Evolutionary conservation across 2,797 vertebrate species (phyloP).

Genomic region (Dendrocincla fuliginosa): DNA sequence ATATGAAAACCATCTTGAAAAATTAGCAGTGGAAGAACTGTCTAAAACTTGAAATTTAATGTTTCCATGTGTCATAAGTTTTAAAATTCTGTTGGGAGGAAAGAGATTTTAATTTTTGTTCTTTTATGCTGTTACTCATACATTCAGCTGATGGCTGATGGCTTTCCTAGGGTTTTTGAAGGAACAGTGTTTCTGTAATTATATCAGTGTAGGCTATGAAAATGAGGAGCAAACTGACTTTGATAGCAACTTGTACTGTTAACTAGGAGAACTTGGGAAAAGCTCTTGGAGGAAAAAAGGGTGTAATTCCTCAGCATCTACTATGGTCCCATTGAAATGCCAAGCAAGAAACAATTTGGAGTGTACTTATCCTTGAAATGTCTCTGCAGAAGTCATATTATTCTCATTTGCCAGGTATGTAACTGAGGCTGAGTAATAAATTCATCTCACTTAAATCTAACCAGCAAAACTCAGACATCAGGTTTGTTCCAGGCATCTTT

Average conservation of each 20-base stretch:
- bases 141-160: not conserved
- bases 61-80: not conserved
- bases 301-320: not conserved
- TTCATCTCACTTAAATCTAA: not conserved
- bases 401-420: not conserved
- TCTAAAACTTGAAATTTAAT: not conserved
- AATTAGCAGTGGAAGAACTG: not conserved
- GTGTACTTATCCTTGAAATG: not conserved
- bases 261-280: not conserved
- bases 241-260: not conserved
- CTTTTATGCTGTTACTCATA: not conserved
- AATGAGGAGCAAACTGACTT: not conserved
- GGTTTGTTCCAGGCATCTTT: not conserved
- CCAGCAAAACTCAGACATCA: not conserved
- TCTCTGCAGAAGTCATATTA: not conserved
- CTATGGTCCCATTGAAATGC: not conserved
- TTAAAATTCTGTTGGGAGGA: not conserved
- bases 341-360: not conserved
- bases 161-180: not conserved
- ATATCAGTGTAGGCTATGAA: not conserved
- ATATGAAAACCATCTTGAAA: not conserved
- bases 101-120: not conserved
- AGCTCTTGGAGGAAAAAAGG: not conserved
- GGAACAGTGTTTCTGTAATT: not conserved
- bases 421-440: not conserved